Conservation (phyloP, 2,797 vertebrate species). For the Aulostomus chinensis region DNA sequence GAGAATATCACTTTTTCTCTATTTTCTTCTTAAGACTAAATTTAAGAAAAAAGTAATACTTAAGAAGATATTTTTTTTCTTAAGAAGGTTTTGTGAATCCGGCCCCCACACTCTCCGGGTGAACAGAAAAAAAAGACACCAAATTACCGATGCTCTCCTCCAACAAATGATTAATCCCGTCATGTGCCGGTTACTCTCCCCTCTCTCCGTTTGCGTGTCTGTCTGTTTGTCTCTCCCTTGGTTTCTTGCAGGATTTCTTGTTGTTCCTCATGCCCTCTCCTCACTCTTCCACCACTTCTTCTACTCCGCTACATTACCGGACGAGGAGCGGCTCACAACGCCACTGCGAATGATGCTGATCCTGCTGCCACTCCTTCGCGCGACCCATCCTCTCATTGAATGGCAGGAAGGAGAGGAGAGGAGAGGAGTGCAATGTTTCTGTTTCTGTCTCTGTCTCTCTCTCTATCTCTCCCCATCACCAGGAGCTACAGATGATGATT, state of each 20-base stretch:
- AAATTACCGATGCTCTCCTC: constrained; percentile 3
- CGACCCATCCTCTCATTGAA: constrained; percentile 29
- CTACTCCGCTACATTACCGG: constrained; percentile 29
- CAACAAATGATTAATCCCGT: constrained; percentile 34
- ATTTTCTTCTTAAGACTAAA: too few species aligned
- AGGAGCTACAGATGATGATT: too few species aligned
- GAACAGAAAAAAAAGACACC: background rate
- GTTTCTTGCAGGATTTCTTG: constrained; percentile 63
- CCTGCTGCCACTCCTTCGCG: constrained; percentile 16
- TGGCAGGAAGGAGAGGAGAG: background rate
- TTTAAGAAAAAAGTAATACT: too few species aligned
- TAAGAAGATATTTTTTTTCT: too few species aligned
- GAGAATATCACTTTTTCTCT: too few species aligned
- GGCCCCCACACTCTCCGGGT: constrained; percentile 22
- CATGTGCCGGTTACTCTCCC: constrained; percentile 30
- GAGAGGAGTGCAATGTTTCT: too few species aligned
- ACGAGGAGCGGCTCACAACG: constrained; percentile 35
- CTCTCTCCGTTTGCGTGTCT: constrained; percentile 16
- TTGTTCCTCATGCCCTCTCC: constrained; percentile 1
- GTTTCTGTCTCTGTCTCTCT: constrained; percentile 5
- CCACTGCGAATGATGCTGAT: constrained; percentile 19
- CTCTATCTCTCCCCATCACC: background rate
- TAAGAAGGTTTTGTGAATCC: too few species aligned
- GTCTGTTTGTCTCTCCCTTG: constrained; percentile 23
- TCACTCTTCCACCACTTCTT: background rate